phyloP scores from a whole-genome alignment of 2,888 invertebrate species.

The Microctonus brassicae region DNA sequence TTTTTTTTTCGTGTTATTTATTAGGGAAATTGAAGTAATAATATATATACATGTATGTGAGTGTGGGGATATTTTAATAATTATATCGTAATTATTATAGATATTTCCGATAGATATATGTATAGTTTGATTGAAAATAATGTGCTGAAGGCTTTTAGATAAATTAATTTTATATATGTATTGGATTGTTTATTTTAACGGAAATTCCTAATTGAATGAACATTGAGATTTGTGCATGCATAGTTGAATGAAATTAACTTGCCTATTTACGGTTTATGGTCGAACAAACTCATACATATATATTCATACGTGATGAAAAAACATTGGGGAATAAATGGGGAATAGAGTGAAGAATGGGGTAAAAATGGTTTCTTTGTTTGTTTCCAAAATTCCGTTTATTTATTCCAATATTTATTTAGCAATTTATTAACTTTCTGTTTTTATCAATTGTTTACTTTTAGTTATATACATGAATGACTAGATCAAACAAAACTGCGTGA shows the following conservation, averaged over 20 bases:
- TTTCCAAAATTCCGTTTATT: background rate
- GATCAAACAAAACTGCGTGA: background rate
- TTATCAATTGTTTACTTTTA: background rate
- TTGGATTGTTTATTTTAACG: slow-evolving; percentile 14
- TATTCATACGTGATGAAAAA: background rate
- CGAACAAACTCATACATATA: background rate
- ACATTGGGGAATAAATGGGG: background rate
- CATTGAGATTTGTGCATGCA: background rate
- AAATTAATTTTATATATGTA: slow-evolving; percentile 6
- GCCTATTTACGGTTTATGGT: background rate
- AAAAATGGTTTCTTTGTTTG: background rate
- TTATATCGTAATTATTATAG: background rate
- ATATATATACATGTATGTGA: background rate
- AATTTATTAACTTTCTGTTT: background rate
- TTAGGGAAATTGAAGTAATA: no score
- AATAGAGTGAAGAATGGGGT: background rate
- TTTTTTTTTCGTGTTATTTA: no score
- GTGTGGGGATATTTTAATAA: slow-evolving; percentile 34
- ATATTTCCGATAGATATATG: background rate
- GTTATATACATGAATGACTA: no score
- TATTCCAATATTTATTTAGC: background rate
- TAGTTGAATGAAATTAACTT: background rate
- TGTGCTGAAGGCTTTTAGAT: background rate
- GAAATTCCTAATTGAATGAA: background rate
- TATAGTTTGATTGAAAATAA: background rate